phyloP scores from a whole-genome alignment of 2,888 invertebrate genomes.

The Desoria tigrina region DNA sequence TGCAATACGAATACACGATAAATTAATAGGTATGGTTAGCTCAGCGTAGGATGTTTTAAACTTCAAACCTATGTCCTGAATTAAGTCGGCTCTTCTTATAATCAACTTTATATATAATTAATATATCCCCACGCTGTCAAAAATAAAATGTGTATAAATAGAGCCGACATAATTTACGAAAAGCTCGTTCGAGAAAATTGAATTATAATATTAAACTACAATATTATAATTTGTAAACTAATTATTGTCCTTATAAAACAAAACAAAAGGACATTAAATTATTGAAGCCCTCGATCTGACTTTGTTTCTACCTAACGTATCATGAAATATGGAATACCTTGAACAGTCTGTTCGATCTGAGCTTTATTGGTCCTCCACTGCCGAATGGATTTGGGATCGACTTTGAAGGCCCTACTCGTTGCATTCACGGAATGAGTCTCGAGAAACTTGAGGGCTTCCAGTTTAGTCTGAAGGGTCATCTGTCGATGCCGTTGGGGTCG shows the following conservation, averaged over 20 bases:
- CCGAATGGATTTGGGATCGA: conserved; percentile 29
- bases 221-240: neutral
- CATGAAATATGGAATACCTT: conserved; percentile 8
- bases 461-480: conserved; percentile 7
- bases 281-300: too few species aligned
- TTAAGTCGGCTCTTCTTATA: too few species aligned
- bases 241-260: neutral
- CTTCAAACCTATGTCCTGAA: too few species aligned
- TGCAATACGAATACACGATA: neutral
- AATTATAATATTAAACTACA: neutral
- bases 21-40: too few species aligned
- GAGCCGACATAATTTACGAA: neutral
- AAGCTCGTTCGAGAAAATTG: neutral
- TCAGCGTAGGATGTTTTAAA: too few species aligned
- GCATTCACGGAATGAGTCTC: conserved; percentile 23
- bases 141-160: neutral
- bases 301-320: neutral
- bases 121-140: too few species aligned
- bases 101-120: too few species aligned
- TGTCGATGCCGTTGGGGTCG: too few species aligned
- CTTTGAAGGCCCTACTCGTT: conserved; percentile 25
- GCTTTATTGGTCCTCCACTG: conserved; percentile 24
- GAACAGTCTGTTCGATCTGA: conserved; percentile 3
- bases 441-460: conserved; percentile 25
- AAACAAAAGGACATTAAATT: neutral